Base-by-base conservation (phyloP, 2,797 vertebrate species). In the Pygocentrus nattereri region DNA sequence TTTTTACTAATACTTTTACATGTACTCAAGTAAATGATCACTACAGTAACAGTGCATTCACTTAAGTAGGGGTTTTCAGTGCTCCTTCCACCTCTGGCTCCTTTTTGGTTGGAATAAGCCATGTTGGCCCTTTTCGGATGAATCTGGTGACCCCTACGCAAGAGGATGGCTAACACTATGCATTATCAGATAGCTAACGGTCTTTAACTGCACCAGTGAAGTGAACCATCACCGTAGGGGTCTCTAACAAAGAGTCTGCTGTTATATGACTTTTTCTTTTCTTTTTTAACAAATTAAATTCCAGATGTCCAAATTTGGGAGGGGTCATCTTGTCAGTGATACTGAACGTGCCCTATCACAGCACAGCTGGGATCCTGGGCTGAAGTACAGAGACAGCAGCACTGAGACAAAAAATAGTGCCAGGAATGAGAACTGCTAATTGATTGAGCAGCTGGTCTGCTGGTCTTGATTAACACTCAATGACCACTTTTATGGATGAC, bases 391-490 rank as follows among this genome's bases (percentile, higher is more conserved):
- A 65, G 27, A 76, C 59, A 72, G 41, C 8, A 41, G 72, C 73
- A 50, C 64, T 62, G 31, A 82, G 74, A 47, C 19, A 74, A 79
- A 82, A 82, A 81, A 81, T 85, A 84, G 59, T 54, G 75, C 81
- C 80, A 86, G 83, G 86, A 86, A 86, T 83, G 85, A 89, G 82
- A 88, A 87, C 90, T 82, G 86, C 85, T 90, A 90, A 91, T 84
- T 67, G 79, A 89, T 85, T 84, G 89, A 88, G 89, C 87, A 89
- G 91, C 90, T 89, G 89, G 88, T 86, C 89, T 85, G 91, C 67
- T 82, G 88, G 88, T 88, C 91, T 90, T 86, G 84, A 90, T 89
- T 88, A 88, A 86, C 65, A 82, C 69, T 82, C 76, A 82, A 86
- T 92, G 89, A 88, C 89, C 81, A 82, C 79, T 90, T 85, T 85